Percentiles rank a stretch among this genome's conserved stretches.
Evolutionary conservation across 2,797 vertebrate genomes (phyloP).

Genomic region (Peromyscus eremicus): DNA sequence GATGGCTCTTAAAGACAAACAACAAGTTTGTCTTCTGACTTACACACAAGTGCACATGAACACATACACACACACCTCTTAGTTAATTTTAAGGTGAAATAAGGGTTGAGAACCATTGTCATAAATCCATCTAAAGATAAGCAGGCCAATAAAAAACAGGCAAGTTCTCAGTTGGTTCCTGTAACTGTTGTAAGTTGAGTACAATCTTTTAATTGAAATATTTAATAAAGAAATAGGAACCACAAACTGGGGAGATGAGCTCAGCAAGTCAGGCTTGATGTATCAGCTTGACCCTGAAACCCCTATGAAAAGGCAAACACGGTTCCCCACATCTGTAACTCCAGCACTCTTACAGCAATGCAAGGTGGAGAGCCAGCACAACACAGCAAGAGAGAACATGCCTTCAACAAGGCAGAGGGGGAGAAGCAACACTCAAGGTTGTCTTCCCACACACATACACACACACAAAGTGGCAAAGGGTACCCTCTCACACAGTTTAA

Average conservation of each 20-base stretch:
- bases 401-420: not conserved
- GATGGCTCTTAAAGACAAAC: not conserved
- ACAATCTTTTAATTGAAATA: conserved; percentile 13
- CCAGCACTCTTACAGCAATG: not conserved
- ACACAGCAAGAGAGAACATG: not conserved
- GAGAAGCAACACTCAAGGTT: not conserved
- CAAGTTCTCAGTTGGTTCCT: not conserved
- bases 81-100: not conserved
- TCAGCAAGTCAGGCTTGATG: not conserved
- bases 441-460: not conserved
- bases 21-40: not conserved
- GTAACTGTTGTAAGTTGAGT: conserved; percentile 43
- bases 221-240: conserved; percentile 2
- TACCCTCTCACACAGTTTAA: not conserved
- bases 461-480: not conserved
- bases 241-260: not conserved
- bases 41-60: not conserved
- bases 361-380: not conserved
- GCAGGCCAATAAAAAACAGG: conserved; percentile 13
- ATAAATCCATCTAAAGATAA: not conserved
- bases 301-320: not conserved
- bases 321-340: not conserved
- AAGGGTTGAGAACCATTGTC: conserved; percentile 1
- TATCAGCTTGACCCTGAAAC: not conserved
- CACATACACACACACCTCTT: not conserved